Evolutionary conservation across 2,797 vertebrate species (phyloP).

Genomic region (Hypotaenidia philippensis): DNA sequence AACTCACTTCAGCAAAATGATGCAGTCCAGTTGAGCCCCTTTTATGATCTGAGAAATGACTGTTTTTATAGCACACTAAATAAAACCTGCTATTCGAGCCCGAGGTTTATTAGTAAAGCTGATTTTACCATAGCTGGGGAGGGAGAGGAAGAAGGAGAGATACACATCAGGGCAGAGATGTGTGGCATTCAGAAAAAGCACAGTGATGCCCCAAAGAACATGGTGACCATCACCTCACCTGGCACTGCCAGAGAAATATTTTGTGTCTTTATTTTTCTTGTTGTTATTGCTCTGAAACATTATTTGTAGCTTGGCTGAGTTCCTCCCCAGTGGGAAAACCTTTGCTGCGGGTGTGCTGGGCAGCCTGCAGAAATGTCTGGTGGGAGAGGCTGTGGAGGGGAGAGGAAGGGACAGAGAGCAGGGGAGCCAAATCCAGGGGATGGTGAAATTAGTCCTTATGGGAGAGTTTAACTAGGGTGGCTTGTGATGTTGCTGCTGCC

Average conservation of each 20-base stretch:
- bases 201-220: background rate
- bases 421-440: background rate
- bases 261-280: background rate
- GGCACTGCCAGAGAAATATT: background rate
- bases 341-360: accelerated
- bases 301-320: background rate
- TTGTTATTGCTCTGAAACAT: background rate
- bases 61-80: slow-evolving; percentile 80
- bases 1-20: slow-evolving; percentile 71
- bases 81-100: slow-evolving; percentile 77
- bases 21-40: slow-evolving; percentile 63
- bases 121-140: slow-evolving; percentile 10
- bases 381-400: background rate
- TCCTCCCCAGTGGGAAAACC: background rate
- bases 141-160: background rate
- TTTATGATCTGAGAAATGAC: slow-evolving; percentile 81
- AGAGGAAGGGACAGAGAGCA: too few relatives aligned
- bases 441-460: background rate
- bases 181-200: background rate
- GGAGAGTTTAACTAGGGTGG: background rate
- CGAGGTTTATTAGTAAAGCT: slow-evolving; percentile 70
- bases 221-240: background rate
- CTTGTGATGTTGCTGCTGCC: background rate
- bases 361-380: background rate
- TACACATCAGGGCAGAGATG: background rate